Evolutionary conservation across 2,888 invertebrate species (phyloP).

Genomic region (Trachelus tabidus): DNA sequence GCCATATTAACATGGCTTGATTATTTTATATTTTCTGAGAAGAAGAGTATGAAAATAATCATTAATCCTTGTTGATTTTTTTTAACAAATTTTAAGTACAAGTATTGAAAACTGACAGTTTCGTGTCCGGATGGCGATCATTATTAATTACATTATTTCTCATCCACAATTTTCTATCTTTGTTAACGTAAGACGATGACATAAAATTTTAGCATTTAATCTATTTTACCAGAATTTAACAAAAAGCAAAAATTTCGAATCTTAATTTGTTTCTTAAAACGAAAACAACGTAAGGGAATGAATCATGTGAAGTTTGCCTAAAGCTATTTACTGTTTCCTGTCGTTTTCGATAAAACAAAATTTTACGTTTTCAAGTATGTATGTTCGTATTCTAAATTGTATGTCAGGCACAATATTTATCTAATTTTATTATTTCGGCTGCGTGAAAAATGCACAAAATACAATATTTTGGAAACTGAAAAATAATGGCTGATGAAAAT

Average conservation of each 20-base stretch:
- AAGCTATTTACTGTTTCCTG: neutral
- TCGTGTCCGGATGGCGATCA: neutral
- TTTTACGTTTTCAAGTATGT: neutral
- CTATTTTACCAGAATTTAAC: neutral
- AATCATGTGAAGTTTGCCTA: neutral
- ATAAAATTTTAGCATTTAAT: neutral
- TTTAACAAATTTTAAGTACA: neutral
- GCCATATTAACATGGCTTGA: neutral
- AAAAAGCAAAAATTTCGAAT: neutral
- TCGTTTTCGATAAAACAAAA: neutral
- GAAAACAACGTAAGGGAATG: neutral
- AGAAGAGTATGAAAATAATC: neutral
- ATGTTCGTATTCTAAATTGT: neutral
- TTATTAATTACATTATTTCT: neutral
- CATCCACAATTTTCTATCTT: neutral
- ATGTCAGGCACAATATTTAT: neutral
- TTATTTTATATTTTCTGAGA: neutral
- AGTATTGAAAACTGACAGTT: neutral
- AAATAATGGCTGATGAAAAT: neutral
- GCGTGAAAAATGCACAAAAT: neutral
- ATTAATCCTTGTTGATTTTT: neutral
- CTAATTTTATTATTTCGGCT: neutral
- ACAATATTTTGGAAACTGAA: neutral
- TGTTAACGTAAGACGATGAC: neutral
- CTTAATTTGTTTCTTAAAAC: neutral